Evolutionary conservation across 2,888 invertebrate genomes (phyloP).

Genomic region (Gastrophysa polygoni): DNA sequence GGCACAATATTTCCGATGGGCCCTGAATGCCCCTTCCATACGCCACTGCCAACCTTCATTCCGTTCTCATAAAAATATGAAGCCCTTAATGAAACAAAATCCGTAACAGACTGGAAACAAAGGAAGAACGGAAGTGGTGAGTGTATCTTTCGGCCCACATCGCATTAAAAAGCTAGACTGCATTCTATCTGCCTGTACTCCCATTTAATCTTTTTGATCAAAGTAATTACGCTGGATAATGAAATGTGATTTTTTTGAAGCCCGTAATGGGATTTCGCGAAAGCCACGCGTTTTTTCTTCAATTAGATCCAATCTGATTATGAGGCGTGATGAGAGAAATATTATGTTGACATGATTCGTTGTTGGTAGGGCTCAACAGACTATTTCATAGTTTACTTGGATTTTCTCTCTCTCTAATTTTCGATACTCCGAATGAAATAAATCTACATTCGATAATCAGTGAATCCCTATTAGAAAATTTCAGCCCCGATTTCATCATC

Average conservation of each 20-base stretch:
- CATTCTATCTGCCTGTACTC: conserved; percentile 7
- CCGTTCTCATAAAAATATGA: conserved; percentile 20
- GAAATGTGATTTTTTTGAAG: conserved; percentile 12
- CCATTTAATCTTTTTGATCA: conserved; percentile 22
- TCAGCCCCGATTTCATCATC: no score
- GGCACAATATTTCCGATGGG: no score
- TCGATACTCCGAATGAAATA: no score
- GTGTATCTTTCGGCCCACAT: conserved; percentile 26
- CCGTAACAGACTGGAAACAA: conserved; percentile 27
- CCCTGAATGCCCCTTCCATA: no score
- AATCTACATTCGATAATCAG: no score
- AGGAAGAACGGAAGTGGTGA: conserved; percentile 32
- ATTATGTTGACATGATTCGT: not conserved
- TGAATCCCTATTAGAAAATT: no score
- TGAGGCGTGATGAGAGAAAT: not conserved
- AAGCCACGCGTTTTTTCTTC: not conserved
- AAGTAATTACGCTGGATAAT: conserved; percentile 14
- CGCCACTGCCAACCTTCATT: not conserved
- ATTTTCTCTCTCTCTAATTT: no score
- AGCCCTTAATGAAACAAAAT: conserved; percentile 28
- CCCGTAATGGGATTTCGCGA: conserved; percentile 9
- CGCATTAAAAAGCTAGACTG: conserved; percentile 22
- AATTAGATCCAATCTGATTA: not conserved
- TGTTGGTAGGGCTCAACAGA: not conserved
- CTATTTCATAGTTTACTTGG: no score